Evolutionary conservation across 2,888 invertebrate species (phyloP).

Genomic region (Chrysopilus asiliformis): DNA sequence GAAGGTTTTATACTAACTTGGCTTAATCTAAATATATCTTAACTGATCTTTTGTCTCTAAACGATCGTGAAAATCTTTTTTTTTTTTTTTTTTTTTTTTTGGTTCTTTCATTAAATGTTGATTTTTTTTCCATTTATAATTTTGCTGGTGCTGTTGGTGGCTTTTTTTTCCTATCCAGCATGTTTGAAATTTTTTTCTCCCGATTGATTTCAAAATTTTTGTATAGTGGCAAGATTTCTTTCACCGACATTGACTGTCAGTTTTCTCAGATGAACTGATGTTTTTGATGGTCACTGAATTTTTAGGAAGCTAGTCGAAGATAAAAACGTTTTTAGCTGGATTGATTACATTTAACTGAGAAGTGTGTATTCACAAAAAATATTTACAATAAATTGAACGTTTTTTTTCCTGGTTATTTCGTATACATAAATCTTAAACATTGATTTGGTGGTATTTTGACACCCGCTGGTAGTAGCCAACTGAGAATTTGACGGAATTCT

Average conservation of each 20-base stretch:
- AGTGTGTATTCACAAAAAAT: constrained; percentile 3
- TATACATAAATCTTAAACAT: not conserved
- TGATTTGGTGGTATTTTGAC: constrained; percentile 9
- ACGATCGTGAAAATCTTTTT: constrained; percentile 6
- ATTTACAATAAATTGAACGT: not conserved
- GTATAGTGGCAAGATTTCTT: no score
- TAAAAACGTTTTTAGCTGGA: constrained; percentile 11
- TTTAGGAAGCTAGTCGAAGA: constrained; percentile 10
- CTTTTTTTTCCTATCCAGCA: no score
- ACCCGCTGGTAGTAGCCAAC: constrained; percentile 10
- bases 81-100: not conserved
- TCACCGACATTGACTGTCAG: constrained; percentile 5
- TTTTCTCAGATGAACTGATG: constrained; percentile 4
- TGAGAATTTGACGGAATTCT: constrained; percentile 7
- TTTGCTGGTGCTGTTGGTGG: not conserved
- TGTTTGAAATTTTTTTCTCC: no score
- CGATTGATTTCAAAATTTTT: not conserved
- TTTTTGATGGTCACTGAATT: constrained; percentile 10
- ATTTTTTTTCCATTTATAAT: constrained; percentile 2
- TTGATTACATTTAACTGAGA: no score
- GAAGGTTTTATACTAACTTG: constrained; percentile 4
- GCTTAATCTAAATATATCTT: no score
- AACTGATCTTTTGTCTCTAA: constrained; percentile 3
- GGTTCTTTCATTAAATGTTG: not conserved
- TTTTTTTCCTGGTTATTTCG: not conserved